Conservation (phyloP, 2,797 vertebrate species). For the Vespertilio murinus region DNA sequence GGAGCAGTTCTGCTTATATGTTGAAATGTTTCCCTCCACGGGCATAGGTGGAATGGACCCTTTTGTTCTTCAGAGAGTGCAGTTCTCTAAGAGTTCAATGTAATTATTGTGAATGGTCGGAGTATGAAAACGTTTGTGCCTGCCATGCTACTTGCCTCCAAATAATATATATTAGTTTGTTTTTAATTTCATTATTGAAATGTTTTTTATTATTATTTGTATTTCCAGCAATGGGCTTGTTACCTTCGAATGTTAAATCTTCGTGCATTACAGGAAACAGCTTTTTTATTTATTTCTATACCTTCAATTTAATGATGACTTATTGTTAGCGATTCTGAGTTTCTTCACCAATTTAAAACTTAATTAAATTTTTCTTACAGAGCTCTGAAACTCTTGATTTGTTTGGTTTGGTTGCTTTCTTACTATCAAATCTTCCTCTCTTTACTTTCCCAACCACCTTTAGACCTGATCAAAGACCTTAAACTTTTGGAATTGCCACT, state of each 20-base stretch:
- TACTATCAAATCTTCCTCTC: not conserved
- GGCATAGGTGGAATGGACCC: not conserved
- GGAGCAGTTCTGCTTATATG: not conserved
- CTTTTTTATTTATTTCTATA: not conserved
- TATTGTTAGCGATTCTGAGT: not conserved
- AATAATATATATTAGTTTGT: not conserved
- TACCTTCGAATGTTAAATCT: not conserved
- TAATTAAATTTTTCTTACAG: not conserved
- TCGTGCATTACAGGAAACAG: not conserved
- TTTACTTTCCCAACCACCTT: not conserved
- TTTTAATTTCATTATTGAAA: too few species aligned
- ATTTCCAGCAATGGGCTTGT: not conserved
- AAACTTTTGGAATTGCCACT: not conserved
- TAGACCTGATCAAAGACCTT: not conserved
- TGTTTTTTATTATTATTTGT: not conserved
- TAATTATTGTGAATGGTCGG: not conserved
- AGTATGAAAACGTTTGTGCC: not conserved
- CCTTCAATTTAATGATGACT: not conserved
- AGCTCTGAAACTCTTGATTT: not conserved
- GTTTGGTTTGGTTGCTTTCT: not conserved
- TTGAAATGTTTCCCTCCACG: not conserved
- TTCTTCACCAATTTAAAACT: constrained; percentile 28
- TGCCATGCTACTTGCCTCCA: not conserved
- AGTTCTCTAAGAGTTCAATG: not conserved
- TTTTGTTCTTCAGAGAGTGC: not conserved